phyloP scores from a whole-genome alignment of 2,797 vertebrate species.

The Enoplosus armatus region DNA sequence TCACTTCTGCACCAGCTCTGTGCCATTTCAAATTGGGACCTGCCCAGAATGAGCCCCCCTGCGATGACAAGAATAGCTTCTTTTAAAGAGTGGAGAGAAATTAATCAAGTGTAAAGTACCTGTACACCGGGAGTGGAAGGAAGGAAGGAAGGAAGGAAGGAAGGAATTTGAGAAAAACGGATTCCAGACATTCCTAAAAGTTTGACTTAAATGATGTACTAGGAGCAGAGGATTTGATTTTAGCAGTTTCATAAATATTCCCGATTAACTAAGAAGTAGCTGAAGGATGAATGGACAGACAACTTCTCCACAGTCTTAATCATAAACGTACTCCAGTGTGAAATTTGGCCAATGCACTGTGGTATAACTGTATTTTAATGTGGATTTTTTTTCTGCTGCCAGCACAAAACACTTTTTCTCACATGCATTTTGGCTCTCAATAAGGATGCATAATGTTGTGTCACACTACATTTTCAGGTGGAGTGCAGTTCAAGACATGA shows the following conservation, averaged over 20 bases:
- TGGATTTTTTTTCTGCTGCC: neutral
- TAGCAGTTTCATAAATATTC: conserved; percentile 1
- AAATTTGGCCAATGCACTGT: neutral
- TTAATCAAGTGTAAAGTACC: conserved; percentile 64
- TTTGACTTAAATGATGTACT: conserved; percentile 22
- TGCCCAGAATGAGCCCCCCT: conserved; percentile 58
- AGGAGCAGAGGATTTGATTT: neutral
- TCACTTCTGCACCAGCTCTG: conserved; percentile 59
- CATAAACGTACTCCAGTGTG: neutral
- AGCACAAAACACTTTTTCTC: neutral
- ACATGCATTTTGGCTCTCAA: conserved; percentile 4
- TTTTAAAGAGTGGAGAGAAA: conserved; percentile 64
- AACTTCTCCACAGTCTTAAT: conserved; percentile 6
- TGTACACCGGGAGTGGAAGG: conserved; percentile 24
- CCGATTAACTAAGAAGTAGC: neutral
- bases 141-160: conserved; percentile 24
- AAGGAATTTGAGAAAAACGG: conserved; percentile 55
- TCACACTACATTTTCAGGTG: conserved; percentile 31
- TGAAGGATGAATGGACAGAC: neutral
- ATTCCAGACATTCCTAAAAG: conserved; percentile 71
- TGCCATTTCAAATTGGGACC: conserved; percentile 64
- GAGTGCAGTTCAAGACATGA: neutral
- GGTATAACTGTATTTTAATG: conserved; percentile 8
- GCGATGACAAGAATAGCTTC: conserved; percentile 70
- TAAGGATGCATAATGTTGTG: conserved; percentile 15